These are phyloP conservation scores for Coelinius sp. DNA, from an alignment of 2,888 invertebrate genomes.

Conservation along the genomic window DNA sequence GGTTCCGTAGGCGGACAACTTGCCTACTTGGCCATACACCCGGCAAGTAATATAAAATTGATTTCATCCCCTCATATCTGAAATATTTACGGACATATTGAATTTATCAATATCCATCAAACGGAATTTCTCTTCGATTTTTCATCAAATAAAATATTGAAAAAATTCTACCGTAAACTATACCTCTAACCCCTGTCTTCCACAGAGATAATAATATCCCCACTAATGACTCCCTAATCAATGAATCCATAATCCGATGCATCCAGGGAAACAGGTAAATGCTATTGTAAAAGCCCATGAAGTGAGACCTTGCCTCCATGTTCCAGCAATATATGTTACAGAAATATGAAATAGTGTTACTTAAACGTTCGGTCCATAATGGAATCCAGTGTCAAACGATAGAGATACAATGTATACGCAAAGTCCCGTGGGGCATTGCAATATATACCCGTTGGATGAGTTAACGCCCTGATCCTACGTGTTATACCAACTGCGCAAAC, in stretches of 20 bases:
- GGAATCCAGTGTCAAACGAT: constrained; percentile 42
- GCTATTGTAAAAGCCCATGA: neutral
- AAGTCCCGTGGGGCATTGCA: constrained; percentile 1
- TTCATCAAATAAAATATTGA: neutral
- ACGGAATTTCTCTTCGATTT: neutral
- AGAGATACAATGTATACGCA: neutral
- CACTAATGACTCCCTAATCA: constrained; percentile 12
- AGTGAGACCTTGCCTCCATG: neutral
- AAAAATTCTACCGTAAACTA: neutral
- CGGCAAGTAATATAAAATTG: too few species aligned
- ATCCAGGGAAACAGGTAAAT: neutral
- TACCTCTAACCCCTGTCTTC: too few species aligned
- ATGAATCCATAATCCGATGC: neutral
- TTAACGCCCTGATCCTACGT: constrained; percentile 33
- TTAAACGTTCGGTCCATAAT: constrained; percentile 47
- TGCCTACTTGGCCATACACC: too few species aligned
- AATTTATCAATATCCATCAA: too few species aligned
- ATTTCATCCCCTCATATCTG: too few species aligned
- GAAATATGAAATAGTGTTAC: constrained; percentile 28
- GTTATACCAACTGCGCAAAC: constrained; percentile 36
- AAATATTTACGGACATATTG: too few species aligned
- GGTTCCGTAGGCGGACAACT: too few species aligned
- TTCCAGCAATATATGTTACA: neutral
- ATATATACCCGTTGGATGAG: constrained; percentile 35
- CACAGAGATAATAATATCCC: neutral